Conservation (phyloP, 2,797 vertebrate genomes). For the Pteropus rufus region DNA sequence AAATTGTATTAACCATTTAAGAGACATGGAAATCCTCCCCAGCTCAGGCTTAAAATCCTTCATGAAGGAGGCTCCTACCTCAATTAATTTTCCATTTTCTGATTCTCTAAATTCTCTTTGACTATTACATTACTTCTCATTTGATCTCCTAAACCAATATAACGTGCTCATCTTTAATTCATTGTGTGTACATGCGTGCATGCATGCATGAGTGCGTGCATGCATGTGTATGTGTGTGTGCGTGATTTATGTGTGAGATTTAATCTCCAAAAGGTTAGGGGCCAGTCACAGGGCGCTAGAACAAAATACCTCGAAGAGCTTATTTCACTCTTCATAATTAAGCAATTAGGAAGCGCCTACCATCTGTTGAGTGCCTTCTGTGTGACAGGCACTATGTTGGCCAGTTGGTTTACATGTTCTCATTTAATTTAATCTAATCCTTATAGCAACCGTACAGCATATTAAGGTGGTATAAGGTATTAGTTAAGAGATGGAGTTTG, state of each 20-base stretch:
- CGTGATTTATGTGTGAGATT: neutral
- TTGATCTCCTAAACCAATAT: neutral
- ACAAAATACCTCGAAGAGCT: neutral
- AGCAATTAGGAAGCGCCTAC: neutral
- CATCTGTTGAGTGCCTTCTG: neutral
- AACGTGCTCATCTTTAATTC: neutral
- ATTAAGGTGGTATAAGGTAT: neutral
- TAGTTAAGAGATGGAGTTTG: neutral
- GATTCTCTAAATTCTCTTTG: neutral
- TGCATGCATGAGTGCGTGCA: neutral
- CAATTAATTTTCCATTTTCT: neutral
- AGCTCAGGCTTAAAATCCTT: neutral
- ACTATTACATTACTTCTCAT: neutral
- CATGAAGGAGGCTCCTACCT: neutral
- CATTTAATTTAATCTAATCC: neutral
- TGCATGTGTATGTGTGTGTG: neutral
- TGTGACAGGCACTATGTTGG: neutral
- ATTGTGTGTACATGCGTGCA: neutral
- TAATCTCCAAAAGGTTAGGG: neutral
- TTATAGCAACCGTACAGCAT: neutral
- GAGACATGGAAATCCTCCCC: neutral
- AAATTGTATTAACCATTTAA: constrained; percentile 26
- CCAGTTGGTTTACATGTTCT: neutral
- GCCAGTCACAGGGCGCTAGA: neutral
- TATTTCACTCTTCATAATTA: neutral